Evolutionary conservation across 37 sponge, comb jelly and placozoan species (phyloP).

Genomic region (Beroe ovata): DNA sequence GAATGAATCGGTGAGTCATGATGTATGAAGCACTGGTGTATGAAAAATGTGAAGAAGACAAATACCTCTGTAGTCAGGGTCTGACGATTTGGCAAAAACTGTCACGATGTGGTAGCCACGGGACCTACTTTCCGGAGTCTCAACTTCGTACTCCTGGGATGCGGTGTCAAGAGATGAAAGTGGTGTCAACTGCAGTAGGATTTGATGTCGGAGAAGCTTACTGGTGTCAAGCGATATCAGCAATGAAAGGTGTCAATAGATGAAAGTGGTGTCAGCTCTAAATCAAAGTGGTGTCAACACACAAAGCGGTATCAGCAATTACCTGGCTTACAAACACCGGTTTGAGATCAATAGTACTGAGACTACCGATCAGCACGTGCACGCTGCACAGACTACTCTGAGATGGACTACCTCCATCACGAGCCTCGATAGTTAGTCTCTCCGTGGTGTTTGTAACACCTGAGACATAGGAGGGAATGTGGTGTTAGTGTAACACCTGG

Average conservation of each 20-base stretch:
- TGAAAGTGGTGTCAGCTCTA: too few relatives aligned
- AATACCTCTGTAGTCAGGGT: constrained; percentile 33
- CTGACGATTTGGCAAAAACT: neutral
- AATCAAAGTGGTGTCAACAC: too few relatives aligned
- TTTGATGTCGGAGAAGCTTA: too few relatives aligned
- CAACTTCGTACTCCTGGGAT: constrained; percentile 31
- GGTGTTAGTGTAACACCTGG: too few relatives aligned
- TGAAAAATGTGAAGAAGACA: neutral
- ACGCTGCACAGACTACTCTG: constrained; percentile 28
- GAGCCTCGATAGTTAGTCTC: constrained; percentile 11
- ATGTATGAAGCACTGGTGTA: neutral
- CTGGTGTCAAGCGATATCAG: too few relatives aligned
- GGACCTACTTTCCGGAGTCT: neutral
- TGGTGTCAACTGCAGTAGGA: too few relatives aligned
- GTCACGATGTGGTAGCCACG: neutral
- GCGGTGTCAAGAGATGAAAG: too few relatives aligned
- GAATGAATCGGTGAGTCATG: too few relatives aligned
- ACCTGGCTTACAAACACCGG: constrained; percentile 40
- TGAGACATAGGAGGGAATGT: too few relatives aligned
- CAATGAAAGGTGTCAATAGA: too few relatives aligned
- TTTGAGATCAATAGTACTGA: constrained; percentile 60
- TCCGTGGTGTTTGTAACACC: constrained; percentile 32
- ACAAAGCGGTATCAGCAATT: too few relatives aligned
- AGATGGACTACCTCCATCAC: constrained; percentile 15
- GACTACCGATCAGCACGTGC: constrained; percentile 43